Evolutionary conservation across 2,113 vertebrate species (phyloP).

Genomic region (Mus pahari): DNA sequence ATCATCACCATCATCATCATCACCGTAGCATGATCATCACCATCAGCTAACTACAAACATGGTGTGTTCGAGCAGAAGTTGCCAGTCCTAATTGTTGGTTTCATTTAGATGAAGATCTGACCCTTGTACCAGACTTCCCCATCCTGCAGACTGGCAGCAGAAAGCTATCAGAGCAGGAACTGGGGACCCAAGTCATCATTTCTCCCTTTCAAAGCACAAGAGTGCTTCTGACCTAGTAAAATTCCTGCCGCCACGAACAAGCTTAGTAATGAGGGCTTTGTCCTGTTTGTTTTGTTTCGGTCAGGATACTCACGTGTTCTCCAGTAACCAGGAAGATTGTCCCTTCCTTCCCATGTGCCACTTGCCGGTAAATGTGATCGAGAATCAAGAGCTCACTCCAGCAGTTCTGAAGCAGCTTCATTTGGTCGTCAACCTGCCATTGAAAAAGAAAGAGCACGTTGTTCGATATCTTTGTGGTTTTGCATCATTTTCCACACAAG

Average conservation of each 20-base stretch:
- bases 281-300: background rate
- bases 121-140: background rate
- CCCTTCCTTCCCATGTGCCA: conserved; percentile 96
- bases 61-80: background rate
- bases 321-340: conserved; percentile 97
- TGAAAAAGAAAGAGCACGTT: conserved; percentile 7
- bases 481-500: background rate
- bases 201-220: conserved; percentile 63
- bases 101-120: background rate
- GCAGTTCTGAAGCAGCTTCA: conserved; percentile 99
- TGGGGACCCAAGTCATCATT: conserved; percentile 68
- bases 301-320: conserved; percentile 93
- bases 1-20: background rate
- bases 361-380: conserved; percentile 98
- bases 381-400: conserved; percentile 99
- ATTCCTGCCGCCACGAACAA: conserved; percentile 70
- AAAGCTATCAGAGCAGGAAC: conserved; percentile 59
- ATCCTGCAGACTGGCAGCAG: conserved; percentile 33
- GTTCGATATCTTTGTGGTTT: background rate
- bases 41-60: background rate
- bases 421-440: conserved; percentile 98
- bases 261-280: conserved; percentile 69
- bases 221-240: conserved; percentile 80
- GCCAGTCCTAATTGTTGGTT: too few relatives aligned
- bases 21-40: background rate